These are phyloP conservation scores for Didymodactylos carnosus DNA, from an alignment of 2,888 invertebrate species.

Conservation along the genomic window DNA sequence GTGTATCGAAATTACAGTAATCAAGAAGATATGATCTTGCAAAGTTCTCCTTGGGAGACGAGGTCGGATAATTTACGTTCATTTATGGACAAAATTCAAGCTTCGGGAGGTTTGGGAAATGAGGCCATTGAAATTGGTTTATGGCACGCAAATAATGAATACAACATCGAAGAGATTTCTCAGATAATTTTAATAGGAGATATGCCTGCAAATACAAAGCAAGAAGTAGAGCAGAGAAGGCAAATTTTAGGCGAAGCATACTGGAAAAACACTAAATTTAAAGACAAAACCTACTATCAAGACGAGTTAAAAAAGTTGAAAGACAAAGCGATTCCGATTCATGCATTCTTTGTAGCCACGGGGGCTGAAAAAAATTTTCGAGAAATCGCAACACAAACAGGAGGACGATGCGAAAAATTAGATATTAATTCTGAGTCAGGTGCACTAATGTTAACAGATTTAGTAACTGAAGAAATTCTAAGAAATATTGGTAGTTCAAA, in stretches of 20 bases:
- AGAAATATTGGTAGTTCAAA: background rate
- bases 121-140: background rate
- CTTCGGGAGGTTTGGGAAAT: background rate
- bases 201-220: background rate
- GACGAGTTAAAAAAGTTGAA: background rate
- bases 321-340: background rate
- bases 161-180: background rate
- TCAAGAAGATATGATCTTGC: background rate
- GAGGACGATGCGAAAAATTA: background rate
- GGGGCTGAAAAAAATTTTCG: background rate
- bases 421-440: background rate
- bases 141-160: background rate
- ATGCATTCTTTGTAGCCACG: background rate
- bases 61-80: background rate
- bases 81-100: background rate
- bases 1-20: background rate
- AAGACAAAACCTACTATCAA: background rate
- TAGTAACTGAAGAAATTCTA: background rate
- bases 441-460: background rate
- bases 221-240: background rate
- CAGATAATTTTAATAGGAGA: slow-evolving; percentile 2
- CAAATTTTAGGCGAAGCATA: background rate
- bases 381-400: background rate
- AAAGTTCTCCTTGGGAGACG: background rate
- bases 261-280: background rate